Percentiles rank a stretch among this genome's conserved stretches.
phyloP scores from a whole-genome alignment of 2,797 vertebrate genomes.

The Gallinago solitaria region DNA sequence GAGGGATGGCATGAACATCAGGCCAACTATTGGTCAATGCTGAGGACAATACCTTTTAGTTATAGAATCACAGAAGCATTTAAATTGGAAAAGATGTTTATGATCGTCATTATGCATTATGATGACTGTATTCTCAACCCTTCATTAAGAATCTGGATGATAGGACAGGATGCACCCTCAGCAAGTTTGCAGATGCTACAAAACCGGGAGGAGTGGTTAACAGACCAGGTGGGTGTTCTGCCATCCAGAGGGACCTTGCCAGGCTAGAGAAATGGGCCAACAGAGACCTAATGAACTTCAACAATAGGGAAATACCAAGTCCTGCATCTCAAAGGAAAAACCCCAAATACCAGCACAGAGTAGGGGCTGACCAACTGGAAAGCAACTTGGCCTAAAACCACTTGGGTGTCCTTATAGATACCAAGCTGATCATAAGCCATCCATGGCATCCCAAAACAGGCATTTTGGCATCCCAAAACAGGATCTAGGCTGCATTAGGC shows the following conservation, averaged over 20 bases:
- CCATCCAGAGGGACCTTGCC: not conserved
- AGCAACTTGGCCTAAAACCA: not conserved
- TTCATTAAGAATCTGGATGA: not conserved
- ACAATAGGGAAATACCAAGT: not conserved
- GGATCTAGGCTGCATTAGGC: not conserved
- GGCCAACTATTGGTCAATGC: not conserved
- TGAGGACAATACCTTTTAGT: not conserved
- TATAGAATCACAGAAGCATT: not conserved
- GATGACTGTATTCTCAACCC: not conserved
- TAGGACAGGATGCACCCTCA: not conserved
- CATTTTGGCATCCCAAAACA: not conserved
- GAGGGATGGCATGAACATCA: not conserved
- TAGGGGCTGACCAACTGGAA: not conserved
- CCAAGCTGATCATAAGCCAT: not conserved
- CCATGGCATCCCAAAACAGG: not conserved
- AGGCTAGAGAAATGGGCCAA: not conserved
- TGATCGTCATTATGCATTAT: not conserved
- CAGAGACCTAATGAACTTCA: not conserved
- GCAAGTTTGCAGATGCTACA: not conserved
- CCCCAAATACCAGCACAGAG: not conserved
- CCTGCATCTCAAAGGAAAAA: not conserved
- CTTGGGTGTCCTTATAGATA: not conserved
- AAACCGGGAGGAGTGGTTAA: not conserved
- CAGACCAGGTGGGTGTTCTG: not conserved
- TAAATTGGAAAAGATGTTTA: not conserved